Conservation (phyloP, 23 tunicate genomes). For the Diplosoma virens region DNA sequence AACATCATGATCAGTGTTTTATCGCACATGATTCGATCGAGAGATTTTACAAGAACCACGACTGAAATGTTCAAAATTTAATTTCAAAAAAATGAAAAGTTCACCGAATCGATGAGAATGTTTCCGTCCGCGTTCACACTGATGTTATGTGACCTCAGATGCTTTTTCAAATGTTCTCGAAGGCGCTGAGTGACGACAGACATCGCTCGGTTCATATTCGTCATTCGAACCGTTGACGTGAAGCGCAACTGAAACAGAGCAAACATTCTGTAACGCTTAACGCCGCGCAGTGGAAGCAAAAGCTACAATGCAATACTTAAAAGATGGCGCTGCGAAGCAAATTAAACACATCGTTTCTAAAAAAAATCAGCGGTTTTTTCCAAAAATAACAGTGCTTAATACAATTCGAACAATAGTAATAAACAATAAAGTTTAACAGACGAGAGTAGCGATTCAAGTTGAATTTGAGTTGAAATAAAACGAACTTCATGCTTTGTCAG, state of each 20-base stretch:
- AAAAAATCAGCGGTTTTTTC: not conserved
- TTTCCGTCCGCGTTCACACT: slow-evolving; percentile 61
- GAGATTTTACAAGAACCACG: too few relatives aligned
- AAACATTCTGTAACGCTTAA: not conserved
- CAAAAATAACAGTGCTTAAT: too few relatives aligned
- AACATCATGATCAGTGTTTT: too few relatives aligned
- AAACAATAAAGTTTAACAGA: too few relatives aligned
- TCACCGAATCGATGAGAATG: slow-evolving; percentile 76
- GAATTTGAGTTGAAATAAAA: too few relatives aligned
- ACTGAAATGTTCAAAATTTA: too few relatives aligned
- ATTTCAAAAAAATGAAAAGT: too few relatives aligned
- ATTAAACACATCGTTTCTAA: not conserved
- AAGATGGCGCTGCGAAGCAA: not conserved
- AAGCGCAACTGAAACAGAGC: slow-evolving; percentile 43
- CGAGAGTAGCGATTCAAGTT: too few relatives aligned
- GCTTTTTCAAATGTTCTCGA: slow-evolving; percentile 63
- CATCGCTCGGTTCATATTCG: slow-evolving; percentile 37
- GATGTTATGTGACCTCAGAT: slow-evolving; percentile 55
- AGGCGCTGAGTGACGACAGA: slow-evolving; percentile 33
- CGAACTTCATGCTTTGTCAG: slow-evolving; percentile 67
- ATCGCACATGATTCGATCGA: too few relatives aligned
- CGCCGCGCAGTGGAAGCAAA: too few relatives aligned
- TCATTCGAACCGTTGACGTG: slow-evolving; percentile 68
- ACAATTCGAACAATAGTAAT: too few relatives aligned
- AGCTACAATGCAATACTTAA: too few relatives aligned